Conservation (phyloP, 2,888 invertebrate species). For the Dorcus hopei region DNA sequence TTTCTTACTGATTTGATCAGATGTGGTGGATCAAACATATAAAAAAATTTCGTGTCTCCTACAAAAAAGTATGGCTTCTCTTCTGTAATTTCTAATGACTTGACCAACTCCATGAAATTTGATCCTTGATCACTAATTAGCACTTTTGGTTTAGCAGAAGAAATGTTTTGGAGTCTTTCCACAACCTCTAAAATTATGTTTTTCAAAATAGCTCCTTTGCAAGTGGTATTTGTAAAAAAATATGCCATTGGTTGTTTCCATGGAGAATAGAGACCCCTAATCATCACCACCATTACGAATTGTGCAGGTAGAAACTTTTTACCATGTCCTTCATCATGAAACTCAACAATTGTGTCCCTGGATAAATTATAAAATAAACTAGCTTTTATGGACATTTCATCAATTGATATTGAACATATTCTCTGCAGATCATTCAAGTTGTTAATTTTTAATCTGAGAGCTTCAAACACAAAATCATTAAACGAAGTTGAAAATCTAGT, state of each 20-base stretch:
- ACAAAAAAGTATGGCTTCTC: slow-evolving; percentile 21
- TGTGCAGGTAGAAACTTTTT: slow-evolving; percentile 8
- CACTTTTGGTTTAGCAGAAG: too few relatives aligned
- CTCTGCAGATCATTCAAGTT: too few relatives aligned
- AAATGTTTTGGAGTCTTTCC: too few relatives aligned
- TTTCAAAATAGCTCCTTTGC: slow-evolving; percentile 1
- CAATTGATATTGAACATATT: background rate
- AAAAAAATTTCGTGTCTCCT: slow-evolving; percentile 19
- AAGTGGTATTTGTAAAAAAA: slow-evolving; percentile 8
- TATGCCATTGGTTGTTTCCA: slow-evolving; percentile 20
- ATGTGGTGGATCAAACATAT: slow-evolving; percentile 26
- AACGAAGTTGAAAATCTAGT: too few relatives aligned
- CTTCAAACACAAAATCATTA: slow-evolving; percentile 19
- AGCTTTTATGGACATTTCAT: slow-evolving; percentile 17
- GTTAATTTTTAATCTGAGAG: too few relatives aligned
- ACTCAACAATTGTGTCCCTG: slow-evolving; percentile 18
- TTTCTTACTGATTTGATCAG: slow-evolving; percentile 22
- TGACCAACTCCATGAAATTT: slow-evolving; percentile 2
- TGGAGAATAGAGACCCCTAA: slow-evolving; percentile 10
- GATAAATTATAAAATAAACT: slow-evolving; percentile 18
- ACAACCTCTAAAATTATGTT: slow-evolving; percentile 3
- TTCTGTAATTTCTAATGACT: slow-evolving; percentile 14
- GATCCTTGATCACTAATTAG: background rate
- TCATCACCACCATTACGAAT: slow-evolving; percentile 10
- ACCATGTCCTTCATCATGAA: slow-evolving; percentile 8